Percentiles rank a stretch among this genome's conserved stretches.
These are phyloP conservation scores for Sebastes cheni DNA, from an alignment of 2,797 vertebrate genomes.

Conservation along the genomic window DNA sequence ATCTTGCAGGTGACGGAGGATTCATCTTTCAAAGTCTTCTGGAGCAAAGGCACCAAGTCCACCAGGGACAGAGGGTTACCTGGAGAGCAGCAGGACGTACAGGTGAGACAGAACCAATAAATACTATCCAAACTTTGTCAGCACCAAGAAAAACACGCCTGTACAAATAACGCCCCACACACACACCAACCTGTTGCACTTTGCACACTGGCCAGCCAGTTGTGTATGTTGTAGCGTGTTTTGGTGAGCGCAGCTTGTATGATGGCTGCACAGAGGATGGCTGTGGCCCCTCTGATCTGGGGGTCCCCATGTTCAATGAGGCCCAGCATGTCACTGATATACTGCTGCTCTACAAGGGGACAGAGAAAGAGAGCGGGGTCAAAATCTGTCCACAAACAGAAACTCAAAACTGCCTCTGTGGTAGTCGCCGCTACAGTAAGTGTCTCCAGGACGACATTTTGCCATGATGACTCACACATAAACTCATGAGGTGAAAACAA, in stretches of 20 bases:
- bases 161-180: neutral
- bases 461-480: too few species aligned
- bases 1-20: constrained; percentile 97
- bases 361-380: neutral
- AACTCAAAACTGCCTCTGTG: too few species aligned
- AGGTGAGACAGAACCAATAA: neutral
- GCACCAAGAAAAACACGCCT: neutral
- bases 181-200: constrained; percentile 77
- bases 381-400: neutral
- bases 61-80: constrained; percentile 89
- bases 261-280: constrained; percentile 92
- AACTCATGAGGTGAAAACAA: too few species aligned
- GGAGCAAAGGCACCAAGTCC: constrained; percentile 92
- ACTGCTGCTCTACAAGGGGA: constrained; percentile 89
- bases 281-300: constrained; percentile 94
- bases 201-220: constrained; percentile 87
- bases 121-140: neutral
- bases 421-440: too few species aligned
- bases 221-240: constrained; percentile 90
- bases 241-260: constrained; percentile 89
- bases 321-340: constrained; percentile 90
- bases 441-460: too few species aligned
- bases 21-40: constrained; percentile 90
- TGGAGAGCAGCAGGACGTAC: constrained; percentile 51
- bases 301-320: constrained; percentile 94